Base-by-base conservation (phyloP, 2,113 vertebrate species). In the Colistium nudipinnis region DNA sequence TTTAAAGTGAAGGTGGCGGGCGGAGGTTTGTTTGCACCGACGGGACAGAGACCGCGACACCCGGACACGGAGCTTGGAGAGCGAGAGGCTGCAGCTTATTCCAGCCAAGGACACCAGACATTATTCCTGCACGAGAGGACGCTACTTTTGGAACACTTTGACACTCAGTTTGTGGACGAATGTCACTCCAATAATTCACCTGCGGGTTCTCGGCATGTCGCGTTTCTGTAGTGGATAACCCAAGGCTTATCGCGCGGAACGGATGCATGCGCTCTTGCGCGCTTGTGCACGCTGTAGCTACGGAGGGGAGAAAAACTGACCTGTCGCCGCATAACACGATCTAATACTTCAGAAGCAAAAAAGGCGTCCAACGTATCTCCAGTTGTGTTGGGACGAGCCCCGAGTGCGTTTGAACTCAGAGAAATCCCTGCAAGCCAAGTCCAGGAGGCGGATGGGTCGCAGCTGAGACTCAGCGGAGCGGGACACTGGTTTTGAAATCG, bases 91-190 rank as follows among this genome's bases (percentile, higher is more conserved):
- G 25, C 63, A 3, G 69, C 13, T 60, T 22, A 44, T 39, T 68
- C 39, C 17, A 38, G 17, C 31, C 57, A 57, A 4, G 67, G 62
- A 80, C 70, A 33, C 30, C 5, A 63, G 54, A 53, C 68, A 6
- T 41, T 78, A 62, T 77, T 72, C 51, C 66, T 16, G 48, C 70
- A 49, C 27, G 3, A 24, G 20, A 63, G 38, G 33, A 70, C 54
- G 35, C 6, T 4, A 82, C 82, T 88, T 25, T 88, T 86, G 74
- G 76, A 70, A 62, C 71, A 90, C 83, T 89, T 87, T 76, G 31
- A 12, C 49, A 0, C 49, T 7, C 55, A 68, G 52, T 79, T 82
- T 70, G 3, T 20, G 62, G 54, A 53, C n/a, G 3, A 19, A 8
- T 10, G 10, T 43, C 41, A 9, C n/a, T 19, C 3, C 13, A 61